Base-by-base conservation (phyloP, 2,797 vertebrate species). In the Fistularia tabacaria region DNA sequence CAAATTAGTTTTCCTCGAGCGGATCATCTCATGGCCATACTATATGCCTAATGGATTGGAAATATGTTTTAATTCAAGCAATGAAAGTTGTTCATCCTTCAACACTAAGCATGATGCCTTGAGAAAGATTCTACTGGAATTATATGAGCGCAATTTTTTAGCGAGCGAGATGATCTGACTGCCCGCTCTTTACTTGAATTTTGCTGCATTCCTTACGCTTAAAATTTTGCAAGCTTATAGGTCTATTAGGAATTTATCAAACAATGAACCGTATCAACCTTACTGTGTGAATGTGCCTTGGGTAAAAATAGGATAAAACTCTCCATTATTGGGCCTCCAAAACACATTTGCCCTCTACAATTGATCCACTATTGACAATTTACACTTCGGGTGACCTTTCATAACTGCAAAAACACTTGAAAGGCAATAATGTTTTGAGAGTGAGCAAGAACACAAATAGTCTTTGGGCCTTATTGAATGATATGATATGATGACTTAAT, bases 241-340 rank as follows among this genome's bases (percentile, higher is more conserved):
- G 82, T 87, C 88, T 87, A 89, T 91, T 89, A 89, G 88, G 88
- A 86, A 88, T 87, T 87, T 85, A 89, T 90, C 84, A 87, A 79
- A 84, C 83, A 79, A 82, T 86, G 84, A 89, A 74, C 36, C 64
- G 59, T 86, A 89, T 88, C 82, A 85, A 83, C 88, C 87, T 79
- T 68, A 71, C 87, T 81, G 80, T 84, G 81, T 57, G 85, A 87
- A 88, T 87, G 85, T 81, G 88, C 85, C 77, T 48, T 58, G 82
- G 83, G 77, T 83, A 82, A 85, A 89, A 90, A 89, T 87, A 83
- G 87, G 85, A 89, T 91, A 85, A 90, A 87, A 89, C 77, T 77
- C 76, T 87, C 85, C 78, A 90, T 90, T 88, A 90, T 64, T 77
- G 75, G 71, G 68, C 77, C 79, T 81, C 86, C 79, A 86, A 89